Evolutionary conservation across 2,113 vertebrate genomes (phyloP).

Genomic region (Phrynosoma platyrhinos): DNA sequence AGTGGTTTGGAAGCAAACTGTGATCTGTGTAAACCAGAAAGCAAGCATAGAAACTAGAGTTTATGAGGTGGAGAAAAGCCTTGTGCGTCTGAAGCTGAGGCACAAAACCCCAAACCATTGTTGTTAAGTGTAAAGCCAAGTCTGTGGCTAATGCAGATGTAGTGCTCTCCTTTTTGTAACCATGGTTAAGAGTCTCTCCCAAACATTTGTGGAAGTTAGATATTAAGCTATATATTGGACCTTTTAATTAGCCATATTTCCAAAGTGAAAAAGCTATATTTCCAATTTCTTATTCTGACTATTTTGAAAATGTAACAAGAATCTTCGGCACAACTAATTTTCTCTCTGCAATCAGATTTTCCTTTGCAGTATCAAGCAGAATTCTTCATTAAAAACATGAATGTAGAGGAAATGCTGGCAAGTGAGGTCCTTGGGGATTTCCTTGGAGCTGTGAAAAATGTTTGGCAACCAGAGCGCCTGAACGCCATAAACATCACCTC

Average conservation of each 20-base stretch:
- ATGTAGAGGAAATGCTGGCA: conserved; percentile 97
- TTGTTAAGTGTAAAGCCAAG: no score
- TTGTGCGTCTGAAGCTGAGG: not conserved
- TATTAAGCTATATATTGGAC: not conserved
- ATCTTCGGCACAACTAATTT: conserved; percentile 50
- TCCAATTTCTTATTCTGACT: not conserved
- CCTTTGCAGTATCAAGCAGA: conserved; percentile 94
- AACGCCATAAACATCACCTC: conserved; percentile 98
- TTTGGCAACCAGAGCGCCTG: conserved; percentile 96
- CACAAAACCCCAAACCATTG: not conserved
- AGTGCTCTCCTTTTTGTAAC: not conserved
- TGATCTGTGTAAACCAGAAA: not conserved
- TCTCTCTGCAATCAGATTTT: conserved; percentile 82
- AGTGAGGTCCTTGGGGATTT: conserved; percentile 98
- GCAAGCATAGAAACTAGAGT: not conserved
- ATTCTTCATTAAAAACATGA: conserved; percentile 99
- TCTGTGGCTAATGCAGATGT: not conserved
- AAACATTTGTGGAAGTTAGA: not conserved
- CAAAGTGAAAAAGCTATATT: not conserved
- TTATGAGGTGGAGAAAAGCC: not conserved
- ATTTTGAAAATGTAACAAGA: not conserved
- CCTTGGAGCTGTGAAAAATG: conserved; percentile 95
- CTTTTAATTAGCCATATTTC: not conserved
- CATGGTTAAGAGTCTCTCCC: not conserved
- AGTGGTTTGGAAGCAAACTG: not conserved